A percentile compares a stretch with the other conserved stretches of the same genome.
Conservation (phyloP, 1,140 invertebrate species). For the Venturia canescens region DNA sequence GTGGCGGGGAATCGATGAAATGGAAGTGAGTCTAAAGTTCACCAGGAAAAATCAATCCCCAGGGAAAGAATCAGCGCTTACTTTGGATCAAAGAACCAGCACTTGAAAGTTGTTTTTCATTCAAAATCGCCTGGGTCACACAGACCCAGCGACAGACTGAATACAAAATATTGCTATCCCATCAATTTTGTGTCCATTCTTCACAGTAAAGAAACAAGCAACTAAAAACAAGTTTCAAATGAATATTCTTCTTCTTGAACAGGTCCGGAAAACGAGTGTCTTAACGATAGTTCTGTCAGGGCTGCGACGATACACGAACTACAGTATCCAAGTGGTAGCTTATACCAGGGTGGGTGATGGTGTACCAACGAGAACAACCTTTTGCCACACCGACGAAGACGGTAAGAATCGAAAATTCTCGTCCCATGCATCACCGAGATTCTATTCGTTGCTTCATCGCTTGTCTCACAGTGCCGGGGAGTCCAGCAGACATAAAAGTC, state of each 20-base stretch:
- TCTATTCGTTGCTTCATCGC: conserved; percentile 41
- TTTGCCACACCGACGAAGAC: conserved; percentile 90
- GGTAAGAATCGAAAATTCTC: conserved; percentile 75
- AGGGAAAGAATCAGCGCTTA: no score
- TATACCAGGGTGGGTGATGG: conserved; percentile 91
- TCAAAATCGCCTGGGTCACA: no score
- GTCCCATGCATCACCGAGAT: conserved; percentile 10
- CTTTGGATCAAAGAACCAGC: no score
- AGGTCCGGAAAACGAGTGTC: conserved; percentile 82
- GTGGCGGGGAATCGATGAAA: conserved; percentile 79
- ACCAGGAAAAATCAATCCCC: no score
- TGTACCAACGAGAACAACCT: conserved; percentile 82
- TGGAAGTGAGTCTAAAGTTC: conserved; percentile 77
- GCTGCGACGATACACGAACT: conserved; percentile 89
- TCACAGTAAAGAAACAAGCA: not conserved
- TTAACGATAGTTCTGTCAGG: conserved; percentile 82
- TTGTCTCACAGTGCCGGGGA: conserved; percentile 83
- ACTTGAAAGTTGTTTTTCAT: no score
- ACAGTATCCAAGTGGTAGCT: conserved; percentile 89
- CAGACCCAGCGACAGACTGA: no score
- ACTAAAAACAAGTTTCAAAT: not conserved
- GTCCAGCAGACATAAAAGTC: conserved; percentile 89
- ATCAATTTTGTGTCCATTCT: no score
- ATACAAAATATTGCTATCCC: no score
- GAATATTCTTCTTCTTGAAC: conserved; percentile 21